These are phyloP conservation scores for Argyresthia albistria DNA, from an alignment of 2,888 invertebrate genomes.

Conservation along the genomic window DNA sequence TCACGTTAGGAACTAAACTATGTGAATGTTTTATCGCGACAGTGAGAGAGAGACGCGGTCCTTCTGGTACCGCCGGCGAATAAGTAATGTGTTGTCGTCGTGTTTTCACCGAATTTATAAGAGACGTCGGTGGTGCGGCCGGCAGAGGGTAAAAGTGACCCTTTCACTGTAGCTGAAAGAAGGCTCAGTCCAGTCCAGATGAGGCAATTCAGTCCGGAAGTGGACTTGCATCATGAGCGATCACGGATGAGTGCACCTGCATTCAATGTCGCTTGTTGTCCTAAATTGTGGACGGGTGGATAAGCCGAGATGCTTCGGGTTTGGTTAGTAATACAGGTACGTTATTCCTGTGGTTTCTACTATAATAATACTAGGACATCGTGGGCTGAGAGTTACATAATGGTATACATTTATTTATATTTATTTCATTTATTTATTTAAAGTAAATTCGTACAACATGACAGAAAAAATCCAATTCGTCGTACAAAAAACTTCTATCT, in stretches of 20 bases:
- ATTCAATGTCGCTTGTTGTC: slow-evolving; percentile 25
- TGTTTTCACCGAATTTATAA: slow-evolving; percentile 70
- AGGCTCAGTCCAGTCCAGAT: slow-evolving; percentile 54
- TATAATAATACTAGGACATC: no score
- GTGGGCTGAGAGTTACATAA: no score
- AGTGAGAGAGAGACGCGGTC: slow-evolving; percentile 46
- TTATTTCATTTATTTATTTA: no score
- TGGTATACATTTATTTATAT: no score
- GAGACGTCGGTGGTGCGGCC: slow-evolving; percentile 41
- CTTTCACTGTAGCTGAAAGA: slow-evolving; percentile 67
- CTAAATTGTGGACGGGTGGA: not conserved
- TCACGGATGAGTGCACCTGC: slow-evolving; percentile 42
- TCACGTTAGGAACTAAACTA: slow-evolving; percentile 56
- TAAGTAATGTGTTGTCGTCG: slow-evolving; percentile 64
- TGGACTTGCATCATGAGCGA: slow-evolving; percentile 38
- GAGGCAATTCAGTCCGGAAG: slow-evolving; percentile 59
- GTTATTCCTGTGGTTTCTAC: no score
- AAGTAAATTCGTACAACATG: no score
- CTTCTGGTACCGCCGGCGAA: slow-evolving; percentile 62
- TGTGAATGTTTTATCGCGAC: slow-evolving; percentile 36
- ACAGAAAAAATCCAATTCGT: no score
- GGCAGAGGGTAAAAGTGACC: slow-evolving; percentile 46
- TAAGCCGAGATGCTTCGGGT: no score
- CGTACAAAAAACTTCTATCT: no score
- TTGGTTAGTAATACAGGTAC: no score